A percentile compares a stretch with the other conserved stretches of the same genome.
These are phyloP conservation scores for Patella ulyssiponensis DNA, from an alignment of 2,888 invertebrate genomes.

Conservation along the genomic window DNA sequence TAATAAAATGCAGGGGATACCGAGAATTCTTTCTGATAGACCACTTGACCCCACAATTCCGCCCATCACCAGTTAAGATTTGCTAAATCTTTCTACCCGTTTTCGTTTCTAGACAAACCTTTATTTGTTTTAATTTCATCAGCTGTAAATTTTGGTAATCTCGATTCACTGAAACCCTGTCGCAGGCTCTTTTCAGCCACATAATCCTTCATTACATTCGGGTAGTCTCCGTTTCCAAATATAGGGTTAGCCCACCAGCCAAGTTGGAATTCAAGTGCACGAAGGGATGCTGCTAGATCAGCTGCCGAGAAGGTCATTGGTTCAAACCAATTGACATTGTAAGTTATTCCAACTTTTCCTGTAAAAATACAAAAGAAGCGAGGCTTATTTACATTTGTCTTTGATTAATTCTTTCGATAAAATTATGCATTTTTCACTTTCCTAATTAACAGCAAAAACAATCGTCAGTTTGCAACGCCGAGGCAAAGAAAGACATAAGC, in stretches of 20 bases:
- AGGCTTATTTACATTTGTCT: too few species aligned
- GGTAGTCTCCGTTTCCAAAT: conserved; percentile 75
- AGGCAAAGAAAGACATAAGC: too few species aligned
- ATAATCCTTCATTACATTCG: conserved; percentile 58
- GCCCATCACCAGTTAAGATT: too few species aligned
- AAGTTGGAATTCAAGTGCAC: conserved; percentile 61
- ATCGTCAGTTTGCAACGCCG: too few species aligned
- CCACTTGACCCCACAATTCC: too few species aligned
- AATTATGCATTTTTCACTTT: too few species aligned
- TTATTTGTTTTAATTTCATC: conserved; percentile 54
- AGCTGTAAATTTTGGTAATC: conserved; percentile 65
- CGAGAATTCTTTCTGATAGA: too few species aligned
- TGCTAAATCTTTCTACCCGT: not conserved
- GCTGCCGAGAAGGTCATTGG: conserved; percentile 42
- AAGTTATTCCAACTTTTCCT: conserved; percentile 57
- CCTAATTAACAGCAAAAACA: too few species aligned
- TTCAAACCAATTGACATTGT: conserved; percentile 64
- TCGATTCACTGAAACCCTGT: conserved; percentile 49
- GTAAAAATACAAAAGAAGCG: not conserved
- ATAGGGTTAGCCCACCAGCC: conserved; percentile 69
- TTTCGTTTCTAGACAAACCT: conserved; percentile 42
- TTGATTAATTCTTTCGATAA: too few species aligned
- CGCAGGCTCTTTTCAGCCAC: conserved; percentile 51
- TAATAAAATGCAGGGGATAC: too few species aligned
- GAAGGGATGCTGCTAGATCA: conserved; percentile 55